Evolutionary conservation across 2,113 vertebrate species (phyloP).

Genomic region (Mus spicilegus): DNA sequence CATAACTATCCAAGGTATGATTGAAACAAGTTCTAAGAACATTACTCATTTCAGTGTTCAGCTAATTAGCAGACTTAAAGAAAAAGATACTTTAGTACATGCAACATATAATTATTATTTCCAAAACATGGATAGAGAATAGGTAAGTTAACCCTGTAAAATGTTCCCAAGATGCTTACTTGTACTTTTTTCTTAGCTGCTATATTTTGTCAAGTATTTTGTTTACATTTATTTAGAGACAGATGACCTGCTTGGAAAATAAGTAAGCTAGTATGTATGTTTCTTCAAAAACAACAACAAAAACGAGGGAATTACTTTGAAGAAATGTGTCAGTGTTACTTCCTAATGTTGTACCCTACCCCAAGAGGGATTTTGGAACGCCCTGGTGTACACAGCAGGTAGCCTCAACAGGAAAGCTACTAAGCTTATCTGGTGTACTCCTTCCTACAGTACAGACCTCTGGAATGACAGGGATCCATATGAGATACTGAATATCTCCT

Average conservation of each 20-base stretch:
- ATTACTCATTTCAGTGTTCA: neutral
- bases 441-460: neutral
- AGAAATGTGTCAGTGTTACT: neutral
- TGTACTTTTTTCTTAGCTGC: neutral
- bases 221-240: conserved; percentile 50
- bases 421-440: too few species aligned
- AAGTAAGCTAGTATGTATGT: neutral
- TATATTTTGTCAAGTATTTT: neutral
- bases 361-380: neutral
- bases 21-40: neutral
- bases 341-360: neutral
- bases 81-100: neutral
- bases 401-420: neutral
- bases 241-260: conserved; percentile 3
- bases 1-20: neutral
- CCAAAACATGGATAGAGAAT: neutral
- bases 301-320: too few species aligned
- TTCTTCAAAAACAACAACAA: too few species aligned
- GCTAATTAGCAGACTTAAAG: neutral
- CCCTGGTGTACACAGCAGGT: neutral
- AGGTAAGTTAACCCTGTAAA: neutral
- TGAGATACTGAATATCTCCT: neutral
- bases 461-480: neutral
- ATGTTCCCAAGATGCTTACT: neutral
- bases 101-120: neutral